Base-by-base conservation (phyloP, 2,113 vertebrate genomes). In the Physeter macrocephalus region DNA sequence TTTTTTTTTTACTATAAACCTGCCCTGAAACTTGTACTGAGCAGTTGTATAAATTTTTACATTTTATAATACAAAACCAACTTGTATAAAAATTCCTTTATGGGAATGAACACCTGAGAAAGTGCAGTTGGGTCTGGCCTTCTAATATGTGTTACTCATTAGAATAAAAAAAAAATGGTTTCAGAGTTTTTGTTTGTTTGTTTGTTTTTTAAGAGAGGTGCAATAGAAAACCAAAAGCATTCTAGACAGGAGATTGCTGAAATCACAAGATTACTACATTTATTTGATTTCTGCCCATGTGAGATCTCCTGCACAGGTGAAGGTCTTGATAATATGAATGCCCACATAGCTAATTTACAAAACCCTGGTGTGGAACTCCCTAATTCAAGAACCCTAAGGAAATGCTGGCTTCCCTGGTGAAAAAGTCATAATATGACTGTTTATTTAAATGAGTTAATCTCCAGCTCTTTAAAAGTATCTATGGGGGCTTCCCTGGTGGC, bases 81-180 rank as follows among this genome's bases (percentile, higher is more conserved):
- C 0, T 1, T 52, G 29, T n/a, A 75, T 82, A 95, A 95, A 92
- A 84, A 74, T 61, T 95, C 8, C 34, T 91, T 49, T 64, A 27
- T 43, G 39, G 67, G 41, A 96, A 69, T 95, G 0, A 11, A 96
- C 46, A 90, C 74, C 84, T 90, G 29, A 96, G 90, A 95, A 93
- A 46, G 1, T 25, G 80, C 93, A 98, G 92, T 94, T 96, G 82
- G 64, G 75, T 66, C 52, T 84, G 78, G 62, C 41, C 93, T 97
- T 98, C 89, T 90, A 52, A 78, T 98, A 94, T 18, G 29, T 64
- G 74, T 90, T 98, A 96, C 77, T 98, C 84, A 95, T 98, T 97
- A 97, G 75, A 97, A 96, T 96, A 97, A 98, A 97, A 94, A 97
- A 97, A 93, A 95, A 97, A 90, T 49, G 8, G 23, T 52, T 97